Evolutionary conservation across 2,797 vertebrate species (phyloP), one percentile per base, ranked within the genome.

Genomic region (Enteromius paludinosus): DNA sequence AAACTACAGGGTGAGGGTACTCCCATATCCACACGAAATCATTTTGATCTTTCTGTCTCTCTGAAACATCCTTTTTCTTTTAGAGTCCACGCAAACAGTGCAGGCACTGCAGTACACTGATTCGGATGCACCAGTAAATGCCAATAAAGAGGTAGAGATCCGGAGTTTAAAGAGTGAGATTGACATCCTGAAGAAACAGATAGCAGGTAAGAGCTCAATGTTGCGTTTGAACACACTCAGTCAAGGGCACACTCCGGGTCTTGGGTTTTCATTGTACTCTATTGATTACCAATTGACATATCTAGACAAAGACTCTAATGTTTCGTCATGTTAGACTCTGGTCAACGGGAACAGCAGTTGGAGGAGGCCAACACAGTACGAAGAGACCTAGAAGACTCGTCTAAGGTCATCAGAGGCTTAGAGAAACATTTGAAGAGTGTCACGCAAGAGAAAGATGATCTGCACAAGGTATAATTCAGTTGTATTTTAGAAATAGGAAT

Each of bases 31-130:
- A 72, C 23, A 79, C 18, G 65, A 25, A 76, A 47, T 47, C 10
- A 6, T 2, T 59, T 47, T 35, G 7, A 54, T 77, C 11, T 28
- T 5, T 80, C 25, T 38, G 45, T 52, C 20, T 78, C 62, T 52
- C 74, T 74, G 5, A 65, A 78, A 49, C 43, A 18, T 80, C 0
- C 4, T 35, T 38, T 78, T 66, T 65, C 41, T 47, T 23, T 17
- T 90, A 99, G 97, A 99, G 87, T 97, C 97, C 30, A 98, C 97
- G 0, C 97, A 98, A 92, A 96, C 98, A 0, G 96, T 99, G 35
- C 98, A 99, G 91, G 96, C 96, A 18, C 90, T 98, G 47, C 97
- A 99, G 86, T 95, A 98, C 89, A 94, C 96, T 17, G 91, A 95
- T 43, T 94, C 94, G 1, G 97, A 97, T 79, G 94, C 95, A 4